Base-by-base conservation (phyloP, 2,888 invertebrate species). In the Brenthis hecate region DNA sequence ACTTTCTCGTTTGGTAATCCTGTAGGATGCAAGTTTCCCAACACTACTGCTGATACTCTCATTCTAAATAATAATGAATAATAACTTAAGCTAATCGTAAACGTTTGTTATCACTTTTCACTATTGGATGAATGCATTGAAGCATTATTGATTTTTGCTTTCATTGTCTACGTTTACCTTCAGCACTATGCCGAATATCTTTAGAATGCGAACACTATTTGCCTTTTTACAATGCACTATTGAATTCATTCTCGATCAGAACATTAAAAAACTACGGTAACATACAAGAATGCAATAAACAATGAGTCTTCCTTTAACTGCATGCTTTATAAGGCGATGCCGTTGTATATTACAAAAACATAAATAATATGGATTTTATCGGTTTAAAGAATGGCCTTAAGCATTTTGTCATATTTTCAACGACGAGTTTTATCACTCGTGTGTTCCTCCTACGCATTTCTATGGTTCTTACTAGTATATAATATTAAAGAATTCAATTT, bases 251-350 rank as follows among this genome's bases (percentile, higher is more conserved):
- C 72, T 70, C 47, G 65, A 66, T 69, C 61, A 65, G 57, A 66
- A 48, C 64, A 69, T 72, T 71, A 69, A 69, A 69, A 68, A 69
- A 55, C 66, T 62, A 67, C 61, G 54, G 51, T 47, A 57, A 54
- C 65, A 60, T 56, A 55, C 57, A 69, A 65, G 69, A 72, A 73
- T 70, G 66, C 70, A 66, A 72, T 70, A 68, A 69, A 68, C 62
- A 67, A 69, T 61, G 70, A 65, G 56, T 55, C 60, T 66, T 68
- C 66, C 71, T 70, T 71, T 71, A 70, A 63, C 67, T 72, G 70
- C 63, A 58, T 43, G 66, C 69, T 73, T 72, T 72, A 73, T 66
- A 69, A 61, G 62, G 67, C 60, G 53, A 58, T 58, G 64, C 56
- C 65, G 64, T 64, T 65, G 58, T 73, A 71, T 72, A 63, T 71